These are phyloP conservation scores for Epistrophe eligans DNA, from an alignment of 2,888 invertebrate genomes.

Conservation along the genomic window DNA sequence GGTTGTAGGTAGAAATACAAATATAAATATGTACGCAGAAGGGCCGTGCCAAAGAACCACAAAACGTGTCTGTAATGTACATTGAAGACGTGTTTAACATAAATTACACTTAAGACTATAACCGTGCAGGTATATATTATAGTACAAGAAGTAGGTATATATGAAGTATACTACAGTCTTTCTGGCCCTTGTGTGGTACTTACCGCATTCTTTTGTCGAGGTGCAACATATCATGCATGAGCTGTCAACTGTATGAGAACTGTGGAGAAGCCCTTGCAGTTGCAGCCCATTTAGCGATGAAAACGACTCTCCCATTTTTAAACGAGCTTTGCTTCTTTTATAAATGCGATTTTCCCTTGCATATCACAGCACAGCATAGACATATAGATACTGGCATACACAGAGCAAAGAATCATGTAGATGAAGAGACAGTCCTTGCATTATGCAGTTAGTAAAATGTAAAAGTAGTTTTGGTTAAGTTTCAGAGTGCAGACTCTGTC, in stretches of 20 bases:
- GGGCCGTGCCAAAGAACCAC: slow-evolving; percentile 67
- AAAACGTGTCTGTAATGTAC: slow-evolving; percentile 77
- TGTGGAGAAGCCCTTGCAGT: slow-evolving; percentile 45
- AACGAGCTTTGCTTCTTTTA: slow-evolving; percentile 66
- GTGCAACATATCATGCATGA: slow-evolving; percentile 73
- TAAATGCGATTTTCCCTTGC: slow-evolving; percentile 61
- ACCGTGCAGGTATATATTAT: slow-evolving; percentile 20
- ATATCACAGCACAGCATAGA: neutral
- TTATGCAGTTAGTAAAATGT: slow-evolving; percentile 60
- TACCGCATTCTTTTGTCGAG: slow-evolving; percentile 55
- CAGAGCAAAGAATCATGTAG: slow-evolving; percentile 1
- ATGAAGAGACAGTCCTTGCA: slow-evolving; percentile 56
- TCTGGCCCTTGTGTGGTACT: slow-evolving; percentile 23
- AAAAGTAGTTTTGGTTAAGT: slow-evolving; percentile 37
- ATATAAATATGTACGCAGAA: slow-evolving; percentile 8
- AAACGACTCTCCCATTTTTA: slow-evolving; percentile 46
- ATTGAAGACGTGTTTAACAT: slow-evolving; percentile 77
- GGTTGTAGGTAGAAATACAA: neutral
- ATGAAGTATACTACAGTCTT: neutral
- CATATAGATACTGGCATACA: too few species aligned
- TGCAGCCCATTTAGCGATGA: slow-evolving; percentile 59
- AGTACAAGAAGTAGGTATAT: neutral
- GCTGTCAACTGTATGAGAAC: slow-evolving; percentile 50
- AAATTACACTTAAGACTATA: slow-evolving; percentile 76
- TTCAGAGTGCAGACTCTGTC: slow-evolving; percentile 36